A percentile compares a stretch with the other conserved stretches of the same genome.
These are phyloP conservation scores for Pangasius djambal DNA, from an alignment of 2,797 vertebrate species.

Conservation along the genomic window DNA sequence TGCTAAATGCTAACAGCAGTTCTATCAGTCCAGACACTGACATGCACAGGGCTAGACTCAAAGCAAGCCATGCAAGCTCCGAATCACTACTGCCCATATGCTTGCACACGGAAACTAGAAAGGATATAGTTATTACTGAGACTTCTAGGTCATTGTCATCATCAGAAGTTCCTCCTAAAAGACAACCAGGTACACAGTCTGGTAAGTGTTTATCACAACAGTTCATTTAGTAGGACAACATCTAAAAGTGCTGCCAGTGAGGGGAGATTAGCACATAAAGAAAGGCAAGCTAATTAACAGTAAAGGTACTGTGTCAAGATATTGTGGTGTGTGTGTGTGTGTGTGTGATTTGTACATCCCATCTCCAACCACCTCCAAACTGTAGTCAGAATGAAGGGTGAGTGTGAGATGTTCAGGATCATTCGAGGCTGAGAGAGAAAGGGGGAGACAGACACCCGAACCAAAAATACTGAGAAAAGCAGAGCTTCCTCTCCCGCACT, in stretches of 20 bases:
- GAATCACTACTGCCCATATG: constrained; percentile 35
- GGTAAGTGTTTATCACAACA: constrained; percentile 25
- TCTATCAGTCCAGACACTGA: constrained; percentile 26
- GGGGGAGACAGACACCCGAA: not conserved
- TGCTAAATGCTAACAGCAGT: constrained; percentile 35
- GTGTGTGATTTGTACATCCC: not conserved
- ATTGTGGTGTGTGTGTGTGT: not conserved
- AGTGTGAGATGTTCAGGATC: constrained; percentile 24
- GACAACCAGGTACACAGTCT: not conserved
- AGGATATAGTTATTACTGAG: constrained; percentile 13
- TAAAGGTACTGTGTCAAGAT: not conserved
- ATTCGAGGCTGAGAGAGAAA: constrained; percentile 20
- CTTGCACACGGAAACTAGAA: not conserved
- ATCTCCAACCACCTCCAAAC: not conserved
- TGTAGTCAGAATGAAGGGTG: constrained; percentile 21
- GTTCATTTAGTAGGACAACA: constrained; percentile 40
- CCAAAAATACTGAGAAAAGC: constrained; percentile 38
- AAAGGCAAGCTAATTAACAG: constrained; percentile 7
- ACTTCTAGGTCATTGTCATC: constrained; percentile 8
- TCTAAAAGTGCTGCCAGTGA: constrained; percentile 36
- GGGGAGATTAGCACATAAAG: constrained; percentile 10
- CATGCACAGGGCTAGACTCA: constrained; percentile 41
- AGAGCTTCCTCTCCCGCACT: constrained; percentile 22
- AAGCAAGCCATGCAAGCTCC: constrained; percentile 45
- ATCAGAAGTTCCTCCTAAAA: not conserved